These are phyloP conservation scores for Cololabis saira DNA, from an alignment of 2,113 vertebrate genomes.

Conservation along the genomic window DNA sequence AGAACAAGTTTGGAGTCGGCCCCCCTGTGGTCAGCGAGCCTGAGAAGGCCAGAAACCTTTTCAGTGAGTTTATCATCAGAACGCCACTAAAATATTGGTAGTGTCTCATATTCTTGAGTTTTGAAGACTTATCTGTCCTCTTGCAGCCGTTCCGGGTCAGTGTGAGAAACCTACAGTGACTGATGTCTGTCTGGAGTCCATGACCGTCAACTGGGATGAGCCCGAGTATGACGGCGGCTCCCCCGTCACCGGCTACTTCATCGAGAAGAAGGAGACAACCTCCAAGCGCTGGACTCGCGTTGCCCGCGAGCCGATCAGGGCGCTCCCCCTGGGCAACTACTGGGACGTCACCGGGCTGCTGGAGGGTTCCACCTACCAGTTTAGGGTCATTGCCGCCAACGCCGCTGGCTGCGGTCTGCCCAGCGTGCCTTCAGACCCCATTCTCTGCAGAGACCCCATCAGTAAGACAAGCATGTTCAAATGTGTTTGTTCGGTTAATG, in stretches of 20 bases:
- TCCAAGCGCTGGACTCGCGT: conserved; percentile 94
- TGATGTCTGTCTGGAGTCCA: conserved; percentile 89
- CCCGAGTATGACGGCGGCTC: conserved; percentile 98
- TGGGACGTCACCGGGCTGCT: conserved; percentile 90
- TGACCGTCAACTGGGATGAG: conserved; percentile 98
- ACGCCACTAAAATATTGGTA: background rate
- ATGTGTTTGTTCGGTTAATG: background rate
- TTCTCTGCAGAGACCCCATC: conserved; percentile 91
- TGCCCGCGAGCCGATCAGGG: conserved; percentile 90
- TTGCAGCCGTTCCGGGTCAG: conserved; percentile 92
- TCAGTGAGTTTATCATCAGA: conserved; percentile 85
- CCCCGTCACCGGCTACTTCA: conserved; percentile 91
- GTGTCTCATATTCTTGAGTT: background rate
- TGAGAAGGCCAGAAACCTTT: conserved; percentile 95
- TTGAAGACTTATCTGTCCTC: conserved; percentile 6
- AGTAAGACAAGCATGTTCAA: conserved; percentile 74
- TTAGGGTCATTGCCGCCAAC: conserved; percentile 93
- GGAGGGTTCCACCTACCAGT: conserved; percentile 92
- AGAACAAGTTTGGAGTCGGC: conserved; percentile 96
- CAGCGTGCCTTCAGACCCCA: conserved; percentile 92
- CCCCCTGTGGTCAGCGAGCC: conserved; percentile 93
- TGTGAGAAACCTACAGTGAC: conserved; percentile 96
- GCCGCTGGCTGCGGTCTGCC: conserved; percentile 93
- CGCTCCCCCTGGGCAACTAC: conserved; percentile 91
- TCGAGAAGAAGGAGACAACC: conserved; percentile 95